Base-by-base conservation (phyloP, 1,140 invertebrate genomes). In the Halyomorpha halys region DNA sequence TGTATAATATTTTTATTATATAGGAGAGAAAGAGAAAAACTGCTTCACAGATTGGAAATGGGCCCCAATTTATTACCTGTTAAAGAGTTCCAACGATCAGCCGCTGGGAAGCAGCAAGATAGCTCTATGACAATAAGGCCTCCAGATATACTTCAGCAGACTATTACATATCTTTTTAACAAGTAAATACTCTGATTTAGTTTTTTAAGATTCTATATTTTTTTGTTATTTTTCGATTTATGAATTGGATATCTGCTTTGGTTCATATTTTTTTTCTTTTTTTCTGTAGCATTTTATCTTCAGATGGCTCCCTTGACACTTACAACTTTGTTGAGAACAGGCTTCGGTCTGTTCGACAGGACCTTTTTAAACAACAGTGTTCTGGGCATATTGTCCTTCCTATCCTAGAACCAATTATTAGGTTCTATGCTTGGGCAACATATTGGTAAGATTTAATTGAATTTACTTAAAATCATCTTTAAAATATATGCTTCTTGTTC, bases 251-350 rank as follows among this genome's bases (percentile, higher is more conserved):
- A 3, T 30, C n/a, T n/a, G n/a, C n/a, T n/a, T n/a, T n/a, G n/a
- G 9, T 45, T n/a, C 19, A 39, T 54, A 14, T 39, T 23, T 25
- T 27, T 56, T 56, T 8, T 15, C 27, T 5, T 1, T 25, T 25
- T 23, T 23, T 6, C 18, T 25, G 8, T 56, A 56, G 53, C 15
- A 27, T 56, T 9, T 19, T 25, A 16, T 11, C 53, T 4, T 23
- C n/a, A 49, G 47, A 21, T 19, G 6, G 2, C 5, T 23, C 19
- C 14, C 23, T 56, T 19, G 53, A 56, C 18, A 75, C 82, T 14
- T 90, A 90, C 65, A 83, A 88, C 70, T 91, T 87, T 72, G 79
- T 89, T 44, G 84, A 86, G 69, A 87, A 91, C 74, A 79, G 89
- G 23, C 71, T 90, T 49, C 75, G 87, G 63, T 79, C 85, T 2